These are phyloP conservation scores for Cynoglossus semilaevis DNA, from an alignment of 2,113 vertebrate genomes.

Conservation along the genomic window DNA sequence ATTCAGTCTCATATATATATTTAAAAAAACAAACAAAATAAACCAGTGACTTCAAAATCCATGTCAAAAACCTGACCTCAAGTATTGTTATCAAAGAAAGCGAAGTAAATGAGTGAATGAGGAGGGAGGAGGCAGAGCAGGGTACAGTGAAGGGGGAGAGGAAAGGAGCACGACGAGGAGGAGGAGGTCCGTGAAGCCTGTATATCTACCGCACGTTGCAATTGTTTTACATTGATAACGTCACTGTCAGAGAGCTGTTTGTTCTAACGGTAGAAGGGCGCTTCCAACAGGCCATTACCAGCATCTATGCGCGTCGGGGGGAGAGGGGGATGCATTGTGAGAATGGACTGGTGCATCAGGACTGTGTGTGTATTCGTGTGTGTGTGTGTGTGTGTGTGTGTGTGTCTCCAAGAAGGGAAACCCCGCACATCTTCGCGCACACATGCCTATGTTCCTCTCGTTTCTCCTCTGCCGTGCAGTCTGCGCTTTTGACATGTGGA, in stretches of 20 bases:
- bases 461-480: constrained; percentile 56
- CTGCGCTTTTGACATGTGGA: constrained; percentile 71
- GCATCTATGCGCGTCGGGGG: constrained; percentile 40
- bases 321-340: constrained; percentile 55
- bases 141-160: neutral
- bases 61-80: constrained; percentile 78
- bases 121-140: constrained; percentile 24
- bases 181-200: constrained; percentile 11
- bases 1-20: constrained; percentile 71
- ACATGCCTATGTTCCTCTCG: constrained; percentile 51
- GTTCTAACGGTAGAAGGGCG: constrained; percentile 52
- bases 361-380: constrained; percentile 5
- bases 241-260: constrained; percentile 63
- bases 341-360: constrained; percentile 45
- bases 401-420: constrained; percentile 6
- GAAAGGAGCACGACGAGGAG: neutral
- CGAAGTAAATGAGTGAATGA: constrained; percentile 39
- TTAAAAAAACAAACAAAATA: constrained; percentile 49
- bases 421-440: constrained; percentile 26
- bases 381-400: neutral
- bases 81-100: constrained; percentile 71
- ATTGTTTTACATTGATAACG: constrained; percentile 64
- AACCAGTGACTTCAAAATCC: constrained; percentile 80
- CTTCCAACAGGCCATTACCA: constrained; percentile 56
- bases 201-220: constrained; percentile 43